phyloP scores from a whole-genome alignment of 2,113 vertebrate species.

The Tragelaphus strepsiceros region DNA sequence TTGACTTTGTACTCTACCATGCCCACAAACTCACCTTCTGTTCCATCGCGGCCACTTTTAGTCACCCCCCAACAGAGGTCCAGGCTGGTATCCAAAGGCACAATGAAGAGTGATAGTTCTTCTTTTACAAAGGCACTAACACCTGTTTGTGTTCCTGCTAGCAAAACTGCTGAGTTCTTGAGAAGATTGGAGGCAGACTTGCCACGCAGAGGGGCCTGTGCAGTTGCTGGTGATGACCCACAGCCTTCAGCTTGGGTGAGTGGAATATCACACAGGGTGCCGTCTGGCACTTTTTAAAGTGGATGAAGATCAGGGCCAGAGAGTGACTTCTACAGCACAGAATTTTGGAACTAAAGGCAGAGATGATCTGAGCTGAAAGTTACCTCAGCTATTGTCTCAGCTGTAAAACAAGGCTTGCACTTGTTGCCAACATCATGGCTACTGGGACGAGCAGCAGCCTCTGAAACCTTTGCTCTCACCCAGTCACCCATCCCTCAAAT shows the following conservation, averaged over 20 bases:
- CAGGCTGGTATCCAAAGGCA: slow-evolving; percentile 55
- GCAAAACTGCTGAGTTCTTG: slow-evolving; percentile 78
- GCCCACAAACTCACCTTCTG: slow-evolving; percentile 30
- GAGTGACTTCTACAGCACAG: not conserved
- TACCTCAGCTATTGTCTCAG: not conserved
- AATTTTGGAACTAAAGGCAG: not conserved
- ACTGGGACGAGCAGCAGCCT: not conserved
- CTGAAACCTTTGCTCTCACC: not conserved
- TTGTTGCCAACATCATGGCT: not conserved
- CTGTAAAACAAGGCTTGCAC: not conserved
- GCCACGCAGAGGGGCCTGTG: slow-evolving; percentile 56
- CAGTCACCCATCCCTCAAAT: not conserved
- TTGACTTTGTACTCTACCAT: not conserved
- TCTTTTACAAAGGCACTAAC: slow-evolving; percentile 68
- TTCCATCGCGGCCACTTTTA: slow-evolving; percentile 41
- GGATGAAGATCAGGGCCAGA: not conserved
- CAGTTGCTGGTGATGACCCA: not conserved
- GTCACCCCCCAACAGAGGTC: slow-evolving; percentile 7
- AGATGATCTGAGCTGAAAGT: not conserved
- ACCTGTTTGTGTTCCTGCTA: slow-evolving; percentile 73
- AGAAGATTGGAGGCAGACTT: slow-evolving; percentile 58
- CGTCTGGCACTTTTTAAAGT: not conserved
- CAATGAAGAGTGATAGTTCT: slow-evolving; percentile 55
- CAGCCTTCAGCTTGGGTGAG: slow-evolving; percentile 75
- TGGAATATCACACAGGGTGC: not conserved